These are phyloP conservation scores for Toxotes jaculatrix DNA, from an alignment of 2,113 vertebrate genomes.

Conservation along the genomic window DNA sequence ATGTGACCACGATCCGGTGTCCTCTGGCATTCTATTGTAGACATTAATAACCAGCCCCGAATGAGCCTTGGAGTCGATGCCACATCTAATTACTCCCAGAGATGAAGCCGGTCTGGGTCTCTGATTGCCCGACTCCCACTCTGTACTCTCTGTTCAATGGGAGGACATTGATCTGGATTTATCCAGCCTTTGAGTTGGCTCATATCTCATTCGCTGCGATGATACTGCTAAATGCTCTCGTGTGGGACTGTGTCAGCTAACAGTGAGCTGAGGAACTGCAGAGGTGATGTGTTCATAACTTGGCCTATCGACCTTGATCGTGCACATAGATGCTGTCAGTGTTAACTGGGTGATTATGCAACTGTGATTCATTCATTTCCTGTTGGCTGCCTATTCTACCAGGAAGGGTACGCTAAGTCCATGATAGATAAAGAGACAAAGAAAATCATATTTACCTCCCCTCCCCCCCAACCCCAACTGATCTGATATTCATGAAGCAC, in stretches of 20 bases:
- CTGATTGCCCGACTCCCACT: conserved; percentile 40
- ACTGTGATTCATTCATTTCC: not conserved
- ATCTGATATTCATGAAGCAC: not conserved
- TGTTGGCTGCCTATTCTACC: not conserved
- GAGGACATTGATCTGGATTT: conserved; percentile 54
- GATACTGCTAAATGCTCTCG: conserved; percentile 47
- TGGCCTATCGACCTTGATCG: conserved; percentile 25
- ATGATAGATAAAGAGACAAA: not conserved
- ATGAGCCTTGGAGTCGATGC: conserved; percentile 55
- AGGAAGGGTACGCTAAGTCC: accelerated
- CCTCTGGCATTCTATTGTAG: conserved; percentile 32
- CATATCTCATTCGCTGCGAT: conserved; percentile 53
- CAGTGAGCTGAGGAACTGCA: conserved; percentile 42
- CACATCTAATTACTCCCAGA: conserved; percentile 63
- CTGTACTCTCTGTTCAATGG: conserved; percentile 25
- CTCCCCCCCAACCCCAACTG: no score
- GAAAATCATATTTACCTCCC: not conserved
- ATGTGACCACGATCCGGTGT: conserved; percentile 26
- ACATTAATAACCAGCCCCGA: conserved; percentile 57
- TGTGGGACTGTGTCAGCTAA: conserved; percentile 25
- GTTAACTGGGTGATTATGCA: not conserved
- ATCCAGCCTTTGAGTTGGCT: conserved; percentile 30
- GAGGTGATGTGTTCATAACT: conserved; percentile 41
- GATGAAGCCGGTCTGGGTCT: conserved; percentile 49
- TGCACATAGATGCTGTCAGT: not conserved